Evolutionary conservation across 2,113 vertebrate species (phyloP), one percentile per base, ranked within the genome.

Genomic region (Pungitius pungitius): DNA sequence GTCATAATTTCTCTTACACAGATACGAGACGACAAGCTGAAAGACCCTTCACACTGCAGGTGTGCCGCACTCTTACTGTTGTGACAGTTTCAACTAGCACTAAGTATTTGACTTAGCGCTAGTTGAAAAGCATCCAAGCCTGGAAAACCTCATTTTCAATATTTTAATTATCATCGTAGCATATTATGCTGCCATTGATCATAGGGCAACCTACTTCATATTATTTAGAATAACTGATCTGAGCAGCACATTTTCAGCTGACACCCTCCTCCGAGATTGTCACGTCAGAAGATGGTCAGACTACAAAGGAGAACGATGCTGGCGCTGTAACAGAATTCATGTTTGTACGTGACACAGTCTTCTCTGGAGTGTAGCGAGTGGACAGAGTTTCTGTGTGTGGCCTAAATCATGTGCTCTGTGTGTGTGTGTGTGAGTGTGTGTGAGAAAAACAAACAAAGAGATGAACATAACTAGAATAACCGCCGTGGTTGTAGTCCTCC

Each of bases 1-100:
- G 85, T 88, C 82, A 77, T 87, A 80, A 86, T 90, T 88, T 89
- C 45, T 72, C 73, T 81, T 70, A 85, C 82, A 75, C 57, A 82
- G 79, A 91, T 88, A 78, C 30, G 55, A 87, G 76, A 76, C 73
- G 88, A 88, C 89, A 89, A 71, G 81, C 72, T 72, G 52, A 72
- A 77, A 61, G 58, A 51, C 73, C 68, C 70, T 77, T 77, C 74
- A 82, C 69, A 81, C 80, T 82, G 69, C 81, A 86, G 86, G 84
- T 88, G 84, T 80, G 79, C 51, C 39, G 0, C 7, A 0, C 45
- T 73, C 49, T 63, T 49, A 52, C 43, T 47, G 43, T 54, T 54
- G 12, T 14, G 51, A 35, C 33, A 35, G 33, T 8, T 35, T 35
- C 7, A 35, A 35, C 33, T 35, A 35, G 7, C 33, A 6, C 5